phyloP scores from a whole-genome alignment of 2,888 invertebrate genomes.

The Onchidella celtica region DNA sequence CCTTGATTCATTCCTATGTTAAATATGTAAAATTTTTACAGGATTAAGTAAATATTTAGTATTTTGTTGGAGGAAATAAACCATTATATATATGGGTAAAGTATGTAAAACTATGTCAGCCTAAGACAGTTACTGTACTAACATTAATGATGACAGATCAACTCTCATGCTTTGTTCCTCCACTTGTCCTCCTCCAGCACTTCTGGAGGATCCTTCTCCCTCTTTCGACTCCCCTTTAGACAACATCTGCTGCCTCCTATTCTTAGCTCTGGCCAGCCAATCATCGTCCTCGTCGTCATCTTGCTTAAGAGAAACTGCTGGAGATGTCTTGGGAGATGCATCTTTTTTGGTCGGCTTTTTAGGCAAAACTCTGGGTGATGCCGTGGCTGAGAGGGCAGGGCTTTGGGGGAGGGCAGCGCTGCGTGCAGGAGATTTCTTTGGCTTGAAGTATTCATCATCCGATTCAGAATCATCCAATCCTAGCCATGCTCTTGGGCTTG shows the following conservation, averaged over 20 bases:
- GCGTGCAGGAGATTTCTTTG: slow-evolving; percentile 81
- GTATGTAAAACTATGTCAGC: no score
- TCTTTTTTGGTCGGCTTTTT: slow-evolving; percentile 41
- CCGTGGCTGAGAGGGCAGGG: slow-evolving; percentile 35
- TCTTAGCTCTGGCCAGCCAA: slow-evolving; percentile 50
- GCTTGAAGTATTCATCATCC: slow-evolving; percentile 84
- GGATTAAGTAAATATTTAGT: no score
- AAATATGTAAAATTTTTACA: no score
- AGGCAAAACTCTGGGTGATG: slow-evolving; percentile 39
- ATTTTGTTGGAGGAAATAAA: no score
- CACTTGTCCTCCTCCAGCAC: not conserved
- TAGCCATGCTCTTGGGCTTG: slow-evolving; percentile 62
- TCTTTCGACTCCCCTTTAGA: slow-evolving; percentile 36
- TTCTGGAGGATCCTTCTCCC: not conserved
- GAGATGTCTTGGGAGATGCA: slow-evolving; percentile 13
- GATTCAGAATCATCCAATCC: slow-evolving; percentile 65
- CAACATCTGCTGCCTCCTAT: slow-evolving; percentile 47
- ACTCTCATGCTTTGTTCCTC: slow-evolving; percentile 3
- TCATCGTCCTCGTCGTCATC: slow-evolving; percentile 58
- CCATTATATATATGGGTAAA: no score
- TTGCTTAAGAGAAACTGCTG: slow-evolving; percentile 7
- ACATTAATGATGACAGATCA: slow-evolving; percentile 23
- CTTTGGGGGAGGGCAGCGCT: slow-evolving; percentile 43
- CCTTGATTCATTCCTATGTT: no score
- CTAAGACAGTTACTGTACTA: no score